phyloP scores from a whole-genome alignment of 2,113 vertebrate genomes.

The Osmerus eperlanus region DNA sequence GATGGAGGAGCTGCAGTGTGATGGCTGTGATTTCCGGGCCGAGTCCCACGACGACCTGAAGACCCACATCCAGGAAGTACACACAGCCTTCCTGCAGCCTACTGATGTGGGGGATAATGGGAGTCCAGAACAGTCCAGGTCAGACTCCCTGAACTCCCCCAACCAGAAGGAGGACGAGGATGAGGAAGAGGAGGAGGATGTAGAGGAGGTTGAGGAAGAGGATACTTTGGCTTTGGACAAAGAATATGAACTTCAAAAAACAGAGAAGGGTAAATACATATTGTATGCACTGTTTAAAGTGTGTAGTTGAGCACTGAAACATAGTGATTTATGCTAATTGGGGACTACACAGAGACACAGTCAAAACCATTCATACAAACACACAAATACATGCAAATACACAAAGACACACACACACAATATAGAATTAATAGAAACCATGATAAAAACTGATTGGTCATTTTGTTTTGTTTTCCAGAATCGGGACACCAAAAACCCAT shows the following conservation, averaged over 20 bases:
- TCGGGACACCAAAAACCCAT: no score
- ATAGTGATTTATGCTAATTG: no score
- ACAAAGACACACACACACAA: no score
- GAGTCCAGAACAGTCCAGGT: slow-evolving; percentile 7
- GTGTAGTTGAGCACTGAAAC: no score
- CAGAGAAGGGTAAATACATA: slow-evolving; percentile 80
- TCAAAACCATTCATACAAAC: no score
- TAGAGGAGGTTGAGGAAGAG: slow-evolving; percentile 80
- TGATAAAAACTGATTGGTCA: background rate
- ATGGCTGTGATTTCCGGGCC: slow-evolving; percentile 97
- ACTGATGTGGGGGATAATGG: slow-evolving; percentile 50
- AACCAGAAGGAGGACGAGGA: slow-evolving; percentile 82
- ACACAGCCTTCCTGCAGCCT: slow-evolving; percentile 95
- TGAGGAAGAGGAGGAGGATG: slow-evolving; percentile 84
- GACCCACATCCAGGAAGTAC: slow-evolving; percentile 95
- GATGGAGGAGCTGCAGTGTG: slow-evolving; percentile 98
- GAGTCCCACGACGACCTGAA: slow-evolving; percentile 95
- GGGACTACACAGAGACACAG: no score
- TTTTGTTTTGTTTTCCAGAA: slow-evolving; percentile 51
- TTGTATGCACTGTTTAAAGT: background rate
- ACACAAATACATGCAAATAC: no score
- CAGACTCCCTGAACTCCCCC: slow-evolving; percentile 70
- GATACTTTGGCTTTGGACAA: slow-evolving; percentile 75
- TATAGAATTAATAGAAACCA: no score
- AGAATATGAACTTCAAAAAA: slow-evolving; percentile 80